Evolutionary conservation across 1,140 invertebrate genomes (phyloP), one percentile per base, ranked within the genome.

Genomic region (Drosophila ficusphila): DNA sequence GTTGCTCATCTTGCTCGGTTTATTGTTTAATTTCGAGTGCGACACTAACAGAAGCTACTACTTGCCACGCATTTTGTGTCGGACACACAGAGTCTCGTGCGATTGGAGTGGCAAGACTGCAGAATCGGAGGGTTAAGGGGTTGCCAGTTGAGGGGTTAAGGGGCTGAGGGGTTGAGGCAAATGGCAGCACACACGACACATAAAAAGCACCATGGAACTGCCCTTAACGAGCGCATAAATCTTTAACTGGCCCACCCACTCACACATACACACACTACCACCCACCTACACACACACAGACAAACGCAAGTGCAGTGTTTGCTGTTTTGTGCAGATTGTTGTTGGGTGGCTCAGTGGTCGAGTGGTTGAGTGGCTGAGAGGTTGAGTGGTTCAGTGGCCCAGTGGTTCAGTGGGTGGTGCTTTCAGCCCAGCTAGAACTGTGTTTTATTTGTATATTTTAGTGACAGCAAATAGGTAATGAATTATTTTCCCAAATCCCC

Each of bases 161-260:
- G 9, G 8, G 3, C 2, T 9, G 1, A 2, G 7, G 14, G 21
- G 41, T 11, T 2, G 11, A 8, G 21, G 38, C 39, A 36, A 41
- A 27, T 38, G 14, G 52, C 33, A 47, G 33, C 68, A 38, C 79
- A 57, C 75, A 83, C 79, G 79, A 85, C 81, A 83, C 79, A 83
- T 85, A 85, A 83, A 85, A 85, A 79, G 76, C 76, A 72, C 76
- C 79, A 83, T 83, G 70, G 78, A 85, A 75, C 79, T 83, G 75
- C 81, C 79, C 79, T 83, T 83, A 83, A 83, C 79, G 79, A 85
- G 70, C 79, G 76, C 79, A 83, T 83, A 83, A 83, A 83, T 83
- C 79, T 85, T 79, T 85, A 85, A 85, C 79, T 76, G 81, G 76
- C 76, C 74, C 39, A 21, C 16, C 33, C 44, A 56, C 53, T 16